Conservation (phyloP, 2,113 vertebrate species). For the Hylia prasina region DNA sequence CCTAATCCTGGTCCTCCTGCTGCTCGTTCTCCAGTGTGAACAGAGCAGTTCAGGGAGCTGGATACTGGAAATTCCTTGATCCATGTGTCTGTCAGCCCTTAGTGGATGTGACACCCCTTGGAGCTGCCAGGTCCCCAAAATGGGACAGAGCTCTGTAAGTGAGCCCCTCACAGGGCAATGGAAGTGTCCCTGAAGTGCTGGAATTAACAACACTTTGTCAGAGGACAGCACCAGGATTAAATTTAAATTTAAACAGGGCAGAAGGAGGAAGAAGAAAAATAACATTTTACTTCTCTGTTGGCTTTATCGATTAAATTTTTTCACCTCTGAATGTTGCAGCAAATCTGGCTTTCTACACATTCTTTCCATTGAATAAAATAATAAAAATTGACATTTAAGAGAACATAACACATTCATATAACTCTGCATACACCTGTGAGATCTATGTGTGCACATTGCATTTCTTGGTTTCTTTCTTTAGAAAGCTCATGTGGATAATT, state of each 20-base stretch:
- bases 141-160: not conserved
- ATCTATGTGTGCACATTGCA: fast-evolving
- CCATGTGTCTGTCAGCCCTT: not conserved
- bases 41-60: not conserved
- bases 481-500: not conserved
- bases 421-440: not conserved
- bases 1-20: not conserved
- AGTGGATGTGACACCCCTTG: not conserved
- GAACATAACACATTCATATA: not conserved
- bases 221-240: not conserved
- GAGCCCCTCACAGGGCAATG: not conserved
- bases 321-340: not conserved
- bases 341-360: not conserved
- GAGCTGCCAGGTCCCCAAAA: not conserved
- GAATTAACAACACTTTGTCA: not conserved
- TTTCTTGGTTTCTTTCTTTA: not conserved
- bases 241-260: not conserved
- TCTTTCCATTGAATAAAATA: not conserved
- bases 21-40: fast-evolving
- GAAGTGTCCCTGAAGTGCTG: not conserved
- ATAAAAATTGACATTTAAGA: not conserved
- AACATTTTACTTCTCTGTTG: not conserved
- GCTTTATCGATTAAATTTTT: not conserved
- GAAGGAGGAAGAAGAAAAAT: not conserved
- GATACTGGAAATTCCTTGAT: not conserved